Base-by-base conservation (phyloP, 2,888 invertebrate species). In the Aplocera efformata region DNA sequence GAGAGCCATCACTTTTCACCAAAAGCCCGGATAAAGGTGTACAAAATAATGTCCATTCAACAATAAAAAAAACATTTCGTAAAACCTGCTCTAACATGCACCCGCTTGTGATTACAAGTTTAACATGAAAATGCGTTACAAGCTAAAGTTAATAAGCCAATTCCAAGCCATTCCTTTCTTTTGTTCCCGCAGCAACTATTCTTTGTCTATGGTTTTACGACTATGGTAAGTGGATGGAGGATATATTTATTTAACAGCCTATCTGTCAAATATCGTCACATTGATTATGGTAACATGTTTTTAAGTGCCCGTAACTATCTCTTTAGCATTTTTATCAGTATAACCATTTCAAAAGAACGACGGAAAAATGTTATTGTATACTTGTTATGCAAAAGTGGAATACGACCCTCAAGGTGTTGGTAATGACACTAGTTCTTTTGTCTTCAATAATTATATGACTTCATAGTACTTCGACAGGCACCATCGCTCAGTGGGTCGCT, bases 81-180 rank as follows among this genome's bases (percentile, higher is more conserved):
- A n/a, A n/a, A n/a, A n/a, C n/a, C n/a, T n/a, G n/a, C n/a, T 17
- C 5, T 17, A 17, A 39, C 43, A 46, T 42, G 38, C 31, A 49
- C 35, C 50, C 37, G 55, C 45, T 45, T 33, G 42, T 42, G 47
- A 44, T 41, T 43, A 38, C 47, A 29, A 32, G 36, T 48, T 51
- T 46, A 42, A 52, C 41, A 63, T 50, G 55, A 47, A 60, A 65
- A 60, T 55, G 55, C 57, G 54, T 51, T 49, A 47, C 49, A 50
- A 58, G 61, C 56, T 41, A 50, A 65, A 60, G 60, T 52, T 56
- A 65, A 64, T 52, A 41, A 53, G 32, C 46, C 49, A 6, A 60
- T 63, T 61, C 37, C 35, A 52, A 58, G 40, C 45, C 50, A 46
- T 45, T n/a, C n/a, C 47, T 50, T 28, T 46, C 28, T 6, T 10